Conservation (phyloP, 2,888 invertebrate genomes). For the Drosophila flavopinicola region DNA sequence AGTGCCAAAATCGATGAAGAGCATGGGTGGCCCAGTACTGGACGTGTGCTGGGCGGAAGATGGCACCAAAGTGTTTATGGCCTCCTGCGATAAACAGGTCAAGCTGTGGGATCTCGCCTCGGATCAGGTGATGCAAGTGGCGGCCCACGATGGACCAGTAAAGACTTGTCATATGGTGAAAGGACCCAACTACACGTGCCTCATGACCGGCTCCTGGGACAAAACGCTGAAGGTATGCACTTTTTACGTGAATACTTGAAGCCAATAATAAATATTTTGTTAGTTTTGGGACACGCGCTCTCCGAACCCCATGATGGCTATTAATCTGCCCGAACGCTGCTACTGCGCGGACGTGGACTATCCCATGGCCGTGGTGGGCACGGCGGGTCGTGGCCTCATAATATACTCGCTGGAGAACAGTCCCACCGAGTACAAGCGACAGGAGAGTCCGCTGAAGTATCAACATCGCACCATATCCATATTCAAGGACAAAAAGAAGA, state of each 20-base stretch:
- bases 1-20: slow-evolving; percentile 97
- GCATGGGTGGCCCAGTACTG: slow-evolving; percentile 97
- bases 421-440: slow-evolving; percentile 95
- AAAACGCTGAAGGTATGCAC: slow-evolving; percentile 92
- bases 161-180: slow-evolving; percentile 99
- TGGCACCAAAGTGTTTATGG: slow-evolving; percentile 95
- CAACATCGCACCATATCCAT: slow-evolving; percentile 98
- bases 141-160: slow-evolving; percentile 97
- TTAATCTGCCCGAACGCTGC: slow-evolving; percentile 95
- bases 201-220: slow-evolving; percentile 99
- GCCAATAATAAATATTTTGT: too few relatives aligned
- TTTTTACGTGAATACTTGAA: too few relatives aligned
- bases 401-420: slow-evolving; percentile 97
- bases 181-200: slow-evolving; percentile 95
- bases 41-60: slow-evolving; percentile 99
- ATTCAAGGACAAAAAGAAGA: slow-evolving; percentile 96
- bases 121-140: slow-evolving; percentile 96
- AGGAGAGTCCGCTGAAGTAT: slow-evolving; percentile 96
- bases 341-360: slow-evolving; percentile 99
- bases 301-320: slow-evolving; percentile 94
- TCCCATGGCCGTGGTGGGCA: slow-evolving; percentile 99
- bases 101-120: slow-evolving; percentile 96
- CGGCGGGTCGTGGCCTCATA: slow-evolving; percentile 95
- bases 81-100: slow-evolving; percentile 95
- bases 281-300: slow-evolving; percentile 97